Evolutionary conservation across 2,113 vertebrate species (phyloP), one percentile per base, ranked within the genome.

Genomic region (Ranitomeya variabilis): DNA sequence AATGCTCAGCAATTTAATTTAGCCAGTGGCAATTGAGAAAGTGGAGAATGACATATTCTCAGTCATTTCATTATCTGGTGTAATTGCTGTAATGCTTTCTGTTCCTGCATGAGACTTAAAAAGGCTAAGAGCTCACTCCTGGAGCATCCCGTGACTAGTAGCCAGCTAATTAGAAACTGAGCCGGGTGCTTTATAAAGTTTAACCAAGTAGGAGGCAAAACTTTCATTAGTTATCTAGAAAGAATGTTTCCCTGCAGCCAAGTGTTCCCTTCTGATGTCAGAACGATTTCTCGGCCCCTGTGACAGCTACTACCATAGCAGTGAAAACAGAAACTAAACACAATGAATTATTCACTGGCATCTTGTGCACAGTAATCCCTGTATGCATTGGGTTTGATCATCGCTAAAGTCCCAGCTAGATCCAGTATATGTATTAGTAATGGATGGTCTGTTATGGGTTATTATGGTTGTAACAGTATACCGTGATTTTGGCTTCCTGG

Each of bases 21-120:
- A n/a, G 86, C 86, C 64, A 37, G 60, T 16, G 64, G 59, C 85
- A n/a, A 77, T 66, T 62, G 19, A 78, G 59, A 37, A 60, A 64
- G 37, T 77, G 26, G 12, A 18, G 60, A 26, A 60, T 54, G 59
- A 52, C 74, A n/a, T 86, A 59, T 62, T 23, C 55, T 19, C 4
- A 21, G 16, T 85, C 15, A 57, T 59, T 76, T 62, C 74, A 67
- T 86, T 79, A 86, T 52, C 60, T 26, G 11, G 59, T 52, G 37
- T 10, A 13, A 69, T 69, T 21, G 21, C 18, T 23, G 37, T 15
- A 23, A n/a, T 5, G 45, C 64, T 71, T 55, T 21, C 9, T 23
- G 51, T 18, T 71, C 21, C 19, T n/a, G 60, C 62, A 67, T 12
- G 11, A 8, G 21, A 57, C 54, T 23, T 54, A 76, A 51, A 31